Evolutionary conservation across 2,113 vertebrate species (phyloP), one percentile per base, ranked within the genome.

Genomic region (Pluvianellus socialis): DNA sequence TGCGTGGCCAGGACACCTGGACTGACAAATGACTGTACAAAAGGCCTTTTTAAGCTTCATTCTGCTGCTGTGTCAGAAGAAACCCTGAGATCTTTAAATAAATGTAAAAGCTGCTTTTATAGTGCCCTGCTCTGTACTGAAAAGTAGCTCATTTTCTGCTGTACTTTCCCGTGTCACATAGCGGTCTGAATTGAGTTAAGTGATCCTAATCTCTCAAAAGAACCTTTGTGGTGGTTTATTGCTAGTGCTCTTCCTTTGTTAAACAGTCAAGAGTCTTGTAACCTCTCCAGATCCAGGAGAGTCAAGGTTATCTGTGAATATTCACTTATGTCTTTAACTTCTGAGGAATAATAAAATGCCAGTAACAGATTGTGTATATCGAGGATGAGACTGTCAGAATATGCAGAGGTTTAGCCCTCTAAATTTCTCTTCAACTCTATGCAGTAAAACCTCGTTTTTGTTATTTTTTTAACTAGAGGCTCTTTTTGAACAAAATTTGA

Each of bases 41-140:
- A 96, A 32, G 87, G 47, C 44, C 42, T 90, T 96, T 96, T 92
- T 70, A 87, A 96, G 70, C 58, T 87, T 95, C 71, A 15, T 79
- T 89, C 86, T 84, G 72, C 87, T 79, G 38, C 88, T 73, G n/a
- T 93, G 92, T 95, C 92, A 95, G 91, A 90, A 87, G 88, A 97
- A 97, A 96, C 62, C 65, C 81, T 53, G 86, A 86, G 83, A 96
- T 95, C 55, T 72, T 50, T 50, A 83, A 94, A 91, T 88, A 88
- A 92, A 93, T 94, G 76, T 95, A 93, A 96, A 95, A 95, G 92
- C 90, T 96, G 77, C 92, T 96, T 96, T 96, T 96, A 91, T 95
- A 96, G 67, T 95, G 66, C 80, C 73, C 62, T 86, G 80, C 26
- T 86, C 67, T 93, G 77, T 62, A 53, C 82, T 68, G 76, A 95